Base-by-base conservation (phyloP, 1,140 invertebrate species). In the Anastrepha obliqua region DNA sequence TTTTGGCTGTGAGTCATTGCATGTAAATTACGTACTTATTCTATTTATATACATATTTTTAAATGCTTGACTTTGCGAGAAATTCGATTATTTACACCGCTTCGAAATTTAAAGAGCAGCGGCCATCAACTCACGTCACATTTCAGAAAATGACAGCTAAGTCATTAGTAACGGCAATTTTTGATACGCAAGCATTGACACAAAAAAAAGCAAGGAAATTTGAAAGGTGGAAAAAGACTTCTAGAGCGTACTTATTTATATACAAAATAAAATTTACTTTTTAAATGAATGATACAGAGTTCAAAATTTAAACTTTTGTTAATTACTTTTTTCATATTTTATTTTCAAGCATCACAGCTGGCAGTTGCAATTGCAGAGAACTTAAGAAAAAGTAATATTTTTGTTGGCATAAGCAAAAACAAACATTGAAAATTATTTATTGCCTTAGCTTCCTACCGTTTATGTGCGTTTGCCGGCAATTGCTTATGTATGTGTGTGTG, bases 161-260 rank as follows among this genome's bases (percentile, higher is more conserved):
- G 29, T 81, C 74, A 81, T 81, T 81, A 81, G 74, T 81, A 55
- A 81, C 74, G 74, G 15, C 74, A 81, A 74, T 47, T 74, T 11
- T 74, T n/a, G 67, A 47, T 3, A 74, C 42, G 39, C 39, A 44
- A 29, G 29, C 29, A 29, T 29, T 29, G 29, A 29, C 11, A 74
- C 67, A 74, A 39, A 17, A 29, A 74, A 29, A n/a, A 78, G 11
- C 64, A 20, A 17, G 15, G 6, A 51, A 51, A 55, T 58, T 11
- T 44, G 13, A 0, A 3, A 47, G 42, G 2, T 39, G 20, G 6
- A 51, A 9, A 55, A 20, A 29, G 2, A 55, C 4, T 29, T 29
- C 29, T 29, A 55, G 4, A 55, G 13, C 2, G 29, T 6, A 39
- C n/a, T 29, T 39, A 67, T 39, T 4, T 2, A 6, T 29, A 29